Base-by-base conservation (phyloP, 2,113 vertebrate genomes). In the Hippocampus comes region DNA sequence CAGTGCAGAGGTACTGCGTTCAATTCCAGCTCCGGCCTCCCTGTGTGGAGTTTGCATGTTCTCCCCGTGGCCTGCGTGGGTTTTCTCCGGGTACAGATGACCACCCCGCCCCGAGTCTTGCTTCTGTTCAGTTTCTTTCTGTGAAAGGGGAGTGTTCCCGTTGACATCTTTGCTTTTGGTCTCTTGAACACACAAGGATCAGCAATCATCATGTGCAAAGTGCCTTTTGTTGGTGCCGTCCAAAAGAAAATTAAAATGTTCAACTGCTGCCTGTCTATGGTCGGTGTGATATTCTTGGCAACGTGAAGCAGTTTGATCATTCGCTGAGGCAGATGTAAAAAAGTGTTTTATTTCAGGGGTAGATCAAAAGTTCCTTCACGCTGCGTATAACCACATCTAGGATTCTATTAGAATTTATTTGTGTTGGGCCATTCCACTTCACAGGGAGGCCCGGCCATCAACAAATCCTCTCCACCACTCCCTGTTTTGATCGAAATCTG, bases 321-420 rank as follows among this genome's bases (percentile, higher is more conserved):
- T 84, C 59, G 73, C 81, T 71, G 81, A 84, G 77, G 84, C 84
- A 84, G 83, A 88, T 86, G 78, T 80, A 86, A 84, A 76, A 82
- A 84, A 81, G 82, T 87, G 83, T 89, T 91, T 89, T 84, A 88
- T 87, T 89, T 84, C 79, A 77, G 70, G 84, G 83, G 86, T 82
- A 82, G 81, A 88, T 88, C 86, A 91, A 89, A 89, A 84, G 82
- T 86, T 73, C 82, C 63, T 48, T 77, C 84, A 82, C 74, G 88
- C 89, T 84, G 88, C 12, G 87, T 85, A 69, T 84, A 72, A 82
- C 78, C 86, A 78, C 83, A 87, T 80, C 82, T 77, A 68, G 79
- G 78, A 84, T 88, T 89, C 75, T 84, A 86, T 86, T 89, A 78
- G 77, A 72, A 82, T 89, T 86, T 87, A 84, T 89, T 91, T 88